These are phyloP conservation scores for Brenthis ino DNA, from an alignment of 2,888 invertebrate species.

Conservation along the genomic window DNA sequence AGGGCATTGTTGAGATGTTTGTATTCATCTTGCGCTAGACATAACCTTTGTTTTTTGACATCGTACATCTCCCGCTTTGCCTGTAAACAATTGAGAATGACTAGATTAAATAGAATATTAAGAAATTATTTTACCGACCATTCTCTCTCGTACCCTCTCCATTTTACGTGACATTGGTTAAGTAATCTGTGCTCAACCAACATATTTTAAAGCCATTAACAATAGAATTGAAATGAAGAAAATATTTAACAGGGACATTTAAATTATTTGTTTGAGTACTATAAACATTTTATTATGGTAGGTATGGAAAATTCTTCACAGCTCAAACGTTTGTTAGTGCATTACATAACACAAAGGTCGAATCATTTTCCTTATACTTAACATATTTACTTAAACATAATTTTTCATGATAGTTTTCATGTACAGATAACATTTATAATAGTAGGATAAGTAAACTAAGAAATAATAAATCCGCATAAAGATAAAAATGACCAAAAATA, in stretches of 20 bases:
- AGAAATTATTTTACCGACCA: background rate
- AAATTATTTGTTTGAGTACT: no score
- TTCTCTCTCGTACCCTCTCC: no score
- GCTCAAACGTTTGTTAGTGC: conserved; percentile 1
- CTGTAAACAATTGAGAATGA: conserved; percentile 69
- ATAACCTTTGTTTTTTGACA: conserved; percentile 96
- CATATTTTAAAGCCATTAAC: no score
- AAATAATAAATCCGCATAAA: no score
- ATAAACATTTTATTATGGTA: no score
- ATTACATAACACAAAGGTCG: conserved; percentile 2
- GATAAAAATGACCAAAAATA: background rate
- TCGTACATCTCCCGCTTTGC: conserved; percentile 98
- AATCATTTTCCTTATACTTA: conserved; percentile 11
- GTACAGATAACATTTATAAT: no score
- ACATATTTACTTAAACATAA: background rate
- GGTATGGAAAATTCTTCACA: conserved; percentile 10
- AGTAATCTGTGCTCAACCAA: no score
- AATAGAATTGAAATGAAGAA: no score
- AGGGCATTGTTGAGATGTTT: conserved; percentile 94
- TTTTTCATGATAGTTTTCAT: background rate
- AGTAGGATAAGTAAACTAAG: no score
- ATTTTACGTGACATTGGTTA: no score
- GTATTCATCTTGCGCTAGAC: conserved; percentile 97
- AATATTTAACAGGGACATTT: no score
- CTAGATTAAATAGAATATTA: background rate